These are phyloP conservation scores for Tragopan temminckii DNA, from an alignment of 2,797 vertebrate species.

Conservation along the genomic window DNA sequence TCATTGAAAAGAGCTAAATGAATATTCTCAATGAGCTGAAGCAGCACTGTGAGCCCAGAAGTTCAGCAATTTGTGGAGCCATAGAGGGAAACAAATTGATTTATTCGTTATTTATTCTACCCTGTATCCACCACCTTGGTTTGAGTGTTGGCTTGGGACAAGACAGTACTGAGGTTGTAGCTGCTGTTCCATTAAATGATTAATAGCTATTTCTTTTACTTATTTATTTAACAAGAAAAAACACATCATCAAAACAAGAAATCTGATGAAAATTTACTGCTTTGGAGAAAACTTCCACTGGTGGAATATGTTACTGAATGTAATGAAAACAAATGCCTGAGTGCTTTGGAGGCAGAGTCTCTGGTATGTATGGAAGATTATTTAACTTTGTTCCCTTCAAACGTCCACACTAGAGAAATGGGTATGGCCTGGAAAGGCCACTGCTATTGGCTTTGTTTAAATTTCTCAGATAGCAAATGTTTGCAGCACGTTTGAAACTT, in stretches of 20 bases:
- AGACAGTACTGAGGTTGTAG: neutral
- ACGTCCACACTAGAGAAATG: neutral
- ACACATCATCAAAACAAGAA: neutral
- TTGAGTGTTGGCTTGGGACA: neutral
- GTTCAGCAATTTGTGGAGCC: neutral
- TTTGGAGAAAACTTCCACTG: neutral
- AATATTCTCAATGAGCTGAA: neutral
- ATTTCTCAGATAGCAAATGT: neutral
- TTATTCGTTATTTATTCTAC: neutral
- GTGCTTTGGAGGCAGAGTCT: neutral
- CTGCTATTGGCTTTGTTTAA: neutral
- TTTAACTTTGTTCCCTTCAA: neutral
- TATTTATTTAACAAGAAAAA: conserved; percentile 17
- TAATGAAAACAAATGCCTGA: neutral
- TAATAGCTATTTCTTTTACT: neutral
- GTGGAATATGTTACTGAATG: neutral
- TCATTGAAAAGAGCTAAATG: neutral
- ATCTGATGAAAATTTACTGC: neutral
- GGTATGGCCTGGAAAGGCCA: neutral
- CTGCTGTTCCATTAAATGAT: conserved; percentile 7
- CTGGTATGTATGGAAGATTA: neutral
- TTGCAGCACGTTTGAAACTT: neutral
- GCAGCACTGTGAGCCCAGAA: neutral
- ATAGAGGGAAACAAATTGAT: neutral
- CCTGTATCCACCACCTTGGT: accelerated